Evolutionary conservation across 2,113 vertebrate species (phyloP), one percentile per base, ranked within the genome.

Genomic region (Salvelinus namaycush): DNA sequence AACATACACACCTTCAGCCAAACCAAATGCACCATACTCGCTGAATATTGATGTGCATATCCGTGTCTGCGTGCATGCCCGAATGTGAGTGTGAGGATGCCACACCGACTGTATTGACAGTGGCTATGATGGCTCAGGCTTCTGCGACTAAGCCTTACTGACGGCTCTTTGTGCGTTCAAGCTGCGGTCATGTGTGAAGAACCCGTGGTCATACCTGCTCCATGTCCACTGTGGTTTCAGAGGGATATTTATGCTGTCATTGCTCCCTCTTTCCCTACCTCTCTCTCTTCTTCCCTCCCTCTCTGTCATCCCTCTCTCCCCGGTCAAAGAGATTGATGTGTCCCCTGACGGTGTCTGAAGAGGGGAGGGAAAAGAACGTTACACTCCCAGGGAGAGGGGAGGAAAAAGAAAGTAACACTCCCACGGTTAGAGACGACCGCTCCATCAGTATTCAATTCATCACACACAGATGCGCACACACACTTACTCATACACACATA

Each of bases 251-350:
- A 82, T 89, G 89, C 83, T 91, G 65, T 29, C 24, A 67, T 29
- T 26, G 14, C 24, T 31, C 13, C 26, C 4, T 18, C 2, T 67
- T 13, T 67, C 12, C 65, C 49, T 18, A 3, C 4, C 14, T 5
- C 12, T 54, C 51, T 18, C 51, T 54, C 12, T 4, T 16, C 16
- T 88, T 85, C 87, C 83, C 85, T 60, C 75, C 70, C n/a, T 18
- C 14, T 79, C 87, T 87, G 89, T 14, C 79, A 9, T 74, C 77
- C 84, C 89, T 90, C 90, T 85, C 86, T 87, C 85, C 71, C 29
- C 84, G 79, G 89, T 87, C 91, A 90, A 64, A 90, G 89, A 89
- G 81, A 83, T 82, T 75, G 76, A 87, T 83, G 83, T 77, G 81
- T 82, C 83, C 86, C 85, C 86, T 77, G 79, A 86, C 71, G 69